A percentile compares a stretch with the other conserved stretches of the same genome.
These are phyloP conservation scores for Mionectes macconnelli DNA, from an alignment of 2,113 vertebrate species.

Conservation along the genomic window DNA sequence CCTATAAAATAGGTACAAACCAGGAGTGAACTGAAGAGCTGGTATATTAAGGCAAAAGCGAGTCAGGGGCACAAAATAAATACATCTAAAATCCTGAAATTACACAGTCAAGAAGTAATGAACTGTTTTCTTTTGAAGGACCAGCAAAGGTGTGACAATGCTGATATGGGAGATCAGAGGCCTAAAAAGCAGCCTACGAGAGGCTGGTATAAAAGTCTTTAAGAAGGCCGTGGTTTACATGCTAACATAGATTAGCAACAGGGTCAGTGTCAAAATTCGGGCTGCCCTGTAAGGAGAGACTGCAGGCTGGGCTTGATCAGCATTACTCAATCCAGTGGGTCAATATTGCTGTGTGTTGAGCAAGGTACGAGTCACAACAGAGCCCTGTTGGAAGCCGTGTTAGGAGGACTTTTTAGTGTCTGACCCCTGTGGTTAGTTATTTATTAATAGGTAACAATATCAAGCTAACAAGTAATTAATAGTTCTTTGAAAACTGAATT, in stretches of 20 bases:
- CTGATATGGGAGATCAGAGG: not conserved
- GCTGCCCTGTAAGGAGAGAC: not conserved
- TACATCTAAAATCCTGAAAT: not conserved
- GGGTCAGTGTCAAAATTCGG: not conserved
- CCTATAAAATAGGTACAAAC: not conserved
- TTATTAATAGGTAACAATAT: not conserved
- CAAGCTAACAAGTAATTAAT: not conserved
- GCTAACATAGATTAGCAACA: not conserved
- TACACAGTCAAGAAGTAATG: not conserved
- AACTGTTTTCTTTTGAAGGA: not conserved
- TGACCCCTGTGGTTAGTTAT: not conserved
- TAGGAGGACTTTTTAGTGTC: not conserved
- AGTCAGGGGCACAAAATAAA: not conserved
- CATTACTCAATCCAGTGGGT: not conserved
- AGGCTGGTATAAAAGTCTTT: not conserved
- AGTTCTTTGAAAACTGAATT: not conserved
- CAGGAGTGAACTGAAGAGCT: not conserved
- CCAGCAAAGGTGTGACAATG: not conserved
- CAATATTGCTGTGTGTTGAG: not conserved
- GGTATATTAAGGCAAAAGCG: not conserved
- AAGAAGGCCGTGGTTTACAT: not conserved
- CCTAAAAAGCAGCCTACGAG: not conserved
- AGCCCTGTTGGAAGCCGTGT: not conserved
- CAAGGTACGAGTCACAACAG: not conserved
- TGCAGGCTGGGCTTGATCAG: not conserved